Evolutionary conservation across 23 tunicate species (phyloP).

Genomic region (Ciona savignyi): DNA sequence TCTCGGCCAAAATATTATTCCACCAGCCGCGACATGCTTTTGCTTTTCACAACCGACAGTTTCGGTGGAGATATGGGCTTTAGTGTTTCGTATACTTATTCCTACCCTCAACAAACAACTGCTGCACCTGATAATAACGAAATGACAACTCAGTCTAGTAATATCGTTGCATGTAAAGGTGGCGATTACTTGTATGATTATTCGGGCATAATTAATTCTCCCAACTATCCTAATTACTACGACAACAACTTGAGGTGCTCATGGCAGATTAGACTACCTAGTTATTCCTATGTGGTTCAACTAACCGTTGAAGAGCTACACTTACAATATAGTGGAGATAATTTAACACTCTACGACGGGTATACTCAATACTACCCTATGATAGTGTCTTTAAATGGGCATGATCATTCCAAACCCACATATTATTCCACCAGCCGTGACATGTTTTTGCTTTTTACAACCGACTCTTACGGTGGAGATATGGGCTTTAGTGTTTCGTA

Average conservation of each 20-base stretch:
- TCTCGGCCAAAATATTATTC: no score
- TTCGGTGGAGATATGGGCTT: no score
- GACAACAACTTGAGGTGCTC: conserved; percentile 10
- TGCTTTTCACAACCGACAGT: no score
- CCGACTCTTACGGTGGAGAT: neutral
- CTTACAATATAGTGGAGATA: neutral
- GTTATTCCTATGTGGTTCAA: conserved; percentile 1
- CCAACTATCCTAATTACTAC: conserved; percentile 32
- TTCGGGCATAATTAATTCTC: conserved; percentile 12
- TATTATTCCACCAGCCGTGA: neutral
- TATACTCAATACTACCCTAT: neutral
- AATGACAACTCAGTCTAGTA: neutral
- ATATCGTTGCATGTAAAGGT: neutral
- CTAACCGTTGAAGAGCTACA: neutral
- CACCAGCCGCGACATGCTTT: no score
- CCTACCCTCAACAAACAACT: neutral
- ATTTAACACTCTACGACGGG: conserved; percentile 6
- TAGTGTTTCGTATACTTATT: no score
- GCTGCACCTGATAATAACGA: neutral
- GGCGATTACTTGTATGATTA: conserved; percentile 7
- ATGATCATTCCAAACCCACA: neutral
- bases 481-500: neutral
- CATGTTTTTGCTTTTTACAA: neutral
- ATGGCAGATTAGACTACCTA: conserved; percentile 12
- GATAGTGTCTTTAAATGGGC: neutral